Percentiles rank a stretch among this genome's conserved stretches.
These are phyloP conservation scores for Philopotamus ludificatus DNA, from an alignment of 1,140 invertebrate genomes.

Conservation along the genomic window DNA sequence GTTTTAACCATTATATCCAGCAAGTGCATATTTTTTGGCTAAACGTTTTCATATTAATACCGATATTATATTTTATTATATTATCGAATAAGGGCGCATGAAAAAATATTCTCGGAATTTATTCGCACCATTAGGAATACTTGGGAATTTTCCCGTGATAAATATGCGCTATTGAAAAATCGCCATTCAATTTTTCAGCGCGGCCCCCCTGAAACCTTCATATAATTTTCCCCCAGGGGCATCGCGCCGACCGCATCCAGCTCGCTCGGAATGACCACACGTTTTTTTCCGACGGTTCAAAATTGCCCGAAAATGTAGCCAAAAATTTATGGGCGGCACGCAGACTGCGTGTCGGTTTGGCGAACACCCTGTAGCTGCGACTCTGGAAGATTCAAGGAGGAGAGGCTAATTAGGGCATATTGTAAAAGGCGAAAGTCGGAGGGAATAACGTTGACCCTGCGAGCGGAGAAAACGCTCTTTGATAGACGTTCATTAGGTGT, in stretches of 20 bases:
- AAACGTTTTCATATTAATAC: too few relatives aligned
- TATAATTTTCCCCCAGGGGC: slow-evolving; percentile 21
- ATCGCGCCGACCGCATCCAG: slow-evolving; percentile 26
- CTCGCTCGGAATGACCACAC: slow-evolving; percentile 30
- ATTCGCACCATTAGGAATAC: neutral
- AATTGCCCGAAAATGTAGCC: slow-evolving; percentile 28
- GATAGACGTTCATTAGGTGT: neutral
- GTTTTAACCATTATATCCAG: too few relatives aligned
- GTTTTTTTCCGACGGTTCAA: slow-evolving; percentile 21
- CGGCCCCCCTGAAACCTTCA: slow-evolving; percentile 16
- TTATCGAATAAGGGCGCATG: too few relatives aligned
- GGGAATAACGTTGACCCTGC: neutral
- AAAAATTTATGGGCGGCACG: slow-evolving; percentile 21
- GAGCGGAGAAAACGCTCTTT: neutral
- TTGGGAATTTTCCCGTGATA: slow-evolving; percentile 10
- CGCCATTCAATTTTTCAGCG: slow-evolving; percentile 29
- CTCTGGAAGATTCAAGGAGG: neutral
- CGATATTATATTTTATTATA: too few relatives aligned
- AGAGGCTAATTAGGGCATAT: slow-evolving; percentile 26
- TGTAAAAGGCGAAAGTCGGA: neutral
- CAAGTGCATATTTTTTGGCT: too few relatives aligned
- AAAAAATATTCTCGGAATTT: too few relatives aligned
- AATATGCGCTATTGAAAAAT: slow-evolving; percentile 26
- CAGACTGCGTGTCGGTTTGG: slow-evolving; percentile 11
- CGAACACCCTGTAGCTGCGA: neutral